phyloP scores from a whole-genome alignment of 2,113 vertebrate genomes.

The Mormyrus lacerda region DNA sequence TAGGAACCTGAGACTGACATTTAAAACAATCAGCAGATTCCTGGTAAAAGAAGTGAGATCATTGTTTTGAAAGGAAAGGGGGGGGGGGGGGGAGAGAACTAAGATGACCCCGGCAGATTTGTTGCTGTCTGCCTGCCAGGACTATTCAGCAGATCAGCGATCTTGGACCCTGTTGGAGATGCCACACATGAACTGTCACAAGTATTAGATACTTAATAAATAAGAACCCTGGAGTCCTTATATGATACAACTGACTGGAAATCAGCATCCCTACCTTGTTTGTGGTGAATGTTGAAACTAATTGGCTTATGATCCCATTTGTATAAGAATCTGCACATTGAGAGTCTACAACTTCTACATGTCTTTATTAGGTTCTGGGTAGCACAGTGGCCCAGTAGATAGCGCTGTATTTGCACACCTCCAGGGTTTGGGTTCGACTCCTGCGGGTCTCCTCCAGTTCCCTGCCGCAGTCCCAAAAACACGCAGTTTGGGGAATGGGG shows the following conservation, averaged over 20 bases:
- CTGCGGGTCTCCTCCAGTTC: neutral
- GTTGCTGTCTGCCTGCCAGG: conserved; percentile 30
- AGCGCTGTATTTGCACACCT: neutral
- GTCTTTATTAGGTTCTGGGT: neutral
- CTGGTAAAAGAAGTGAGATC: conserved; percentile 49
- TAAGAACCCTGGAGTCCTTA: neutral
- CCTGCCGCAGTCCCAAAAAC: neutral
- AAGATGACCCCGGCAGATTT: conserved; percentile 25
- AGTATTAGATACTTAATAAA: neutral
- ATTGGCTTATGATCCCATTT: neutral
- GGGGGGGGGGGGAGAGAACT: neutral
- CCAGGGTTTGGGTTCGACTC: neutral
- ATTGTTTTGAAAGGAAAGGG: conserved; percentile 43
- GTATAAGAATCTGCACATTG: neutral
- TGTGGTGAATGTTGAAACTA: neutral
- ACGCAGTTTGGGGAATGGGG: neutral
- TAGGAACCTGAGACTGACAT: conserved; percentile 43
- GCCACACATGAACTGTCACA: neutral
- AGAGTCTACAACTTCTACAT: neutral
- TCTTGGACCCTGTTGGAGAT: neutral
- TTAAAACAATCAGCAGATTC: conserved; percentile 56
- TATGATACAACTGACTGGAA: neutral
- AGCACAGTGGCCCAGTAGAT: neutral
- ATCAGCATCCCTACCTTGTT: neutral
- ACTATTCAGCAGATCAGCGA: neutral